A percentile compares a stretch with the other conserved stretches of the same genome.
phyloP scores from a whole-genome alignment of 2,797 vertebrate genomes.

The Pseudomugil gertrudae region DNA sequence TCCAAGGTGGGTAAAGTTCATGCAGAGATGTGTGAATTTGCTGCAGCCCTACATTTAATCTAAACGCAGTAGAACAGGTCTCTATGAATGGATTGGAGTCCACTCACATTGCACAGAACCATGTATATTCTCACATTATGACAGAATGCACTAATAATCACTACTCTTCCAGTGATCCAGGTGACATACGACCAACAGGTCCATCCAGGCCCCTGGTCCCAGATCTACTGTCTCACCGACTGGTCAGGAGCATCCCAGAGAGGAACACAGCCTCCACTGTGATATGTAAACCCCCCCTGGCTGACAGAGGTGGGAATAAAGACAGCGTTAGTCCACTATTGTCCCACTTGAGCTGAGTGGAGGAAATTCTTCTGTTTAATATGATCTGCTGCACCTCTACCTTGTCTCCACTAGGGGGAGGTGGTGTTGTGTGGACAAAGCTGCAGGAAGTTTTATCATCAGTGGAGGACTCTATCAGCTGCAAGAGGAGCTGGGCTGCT shows the following conservation, averaged over 20 bases:
- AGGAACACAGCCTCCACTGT: conserved; percentile 33
- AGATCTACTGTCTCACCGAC: conserved; percentile 65
- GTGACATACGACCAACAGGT: conserved; percentile 48
- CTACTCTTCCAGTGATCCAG: conserved; percentile 68
- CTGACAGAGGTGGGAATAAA: conserved; percentile 54
- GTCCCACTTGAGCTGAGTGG: conserved; percentile 1
- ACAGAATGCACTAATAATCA: conserved; percentile 7
- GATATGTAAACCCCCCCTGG: conserved; percentile 49
- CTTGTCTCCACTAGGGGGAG: conserved; percentile 41
- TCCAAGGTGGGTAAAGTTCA: conserved; percentile 70
- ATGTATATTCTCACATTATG: conserved; percentile 1
- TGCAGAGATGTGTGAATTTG: neutral
- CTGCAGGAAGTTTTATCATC: conserved; percentile 86
- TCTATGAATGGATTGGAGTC: conserved; percentile 1
- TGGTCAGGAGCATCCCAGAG: conserved; percentile 55
- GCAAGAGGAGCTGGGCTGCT: conserved; percentile 73
- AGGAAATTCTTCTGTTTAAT: neutral
- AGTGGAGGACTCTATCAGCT: conserved; percentile 85
- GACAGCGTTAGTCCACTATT: conserved; percentile 14
- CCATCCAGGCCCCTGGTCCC: conserved; percentile 64
- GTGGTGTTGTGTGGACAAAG: conserved; percentile 79
- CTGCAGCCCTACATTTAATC: neutral
- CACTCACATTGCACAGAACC: neutral
- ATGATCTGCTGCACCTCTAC: conserved; percentile 2
- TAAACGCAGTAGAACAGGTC: neutral